Base-by-base conservation (phyloP, 2,113 vertebrate genomes). In the Baryphthengus martii region DNA sequence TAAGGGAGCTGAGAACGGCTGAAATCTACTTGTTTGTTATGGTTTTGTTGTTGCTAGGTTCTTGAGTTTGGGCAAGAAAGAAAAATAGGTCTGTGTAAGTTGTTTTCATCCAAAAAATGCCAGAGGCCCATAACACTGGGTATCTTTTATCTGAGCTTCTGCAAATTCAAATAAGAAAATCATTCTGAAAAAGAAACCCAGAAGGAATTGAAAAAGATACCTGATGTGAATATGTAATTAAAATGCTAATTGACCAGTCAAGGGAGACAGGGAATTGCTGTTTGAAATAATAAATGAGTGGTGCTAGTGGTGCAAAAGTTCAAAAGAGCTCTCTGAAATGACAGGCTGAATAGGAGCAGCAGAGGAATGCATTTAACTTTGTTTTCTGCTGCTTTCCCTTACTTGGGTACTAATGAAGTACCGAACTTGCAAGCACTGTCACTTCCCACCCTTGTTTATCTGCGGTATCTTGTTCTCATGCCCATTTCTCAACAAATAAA, bases 381-480 rank as follows among this genome's bases (percentile, higher is more conserved):
- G 26, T 89, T 92, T 95, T 39, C 76, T 78, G 44, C 39, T 5
- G 18, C 62, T 75, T 53, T 47, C 52, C 44, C 76, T 92, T 89
- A 14, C 89, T 85, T 84, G 91, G 45, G n/a, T 96, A 89, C 91
- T 96, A 97, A 96, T 95, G 91, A 96, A 65, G 84, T n/a, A 29
- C 89, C 68, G 7, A 72, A 55, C 49, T 72, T 42, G 16, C 0
- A 13, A 93, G 71, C 79, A 23, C 55, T 67, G 78, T 75, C 90
- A 29, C 67, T 90, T 89, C 88, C 58, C 67, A 82, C 45, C 59
- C 75, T 45, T 3, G 10, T 70, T 93, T 49, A 73, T 65, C 49
- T 7, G 2, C 4, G 3, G 77, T 53, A 53, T 47, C 89, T 94
- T 92, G 90, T 85, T 92, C 75, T 85, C 2, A 0, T 83, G 82